phyloP scores from a whole-genome alignment of 2,797 vertebrate genomes.

The Clamator glandarius region DNA sequence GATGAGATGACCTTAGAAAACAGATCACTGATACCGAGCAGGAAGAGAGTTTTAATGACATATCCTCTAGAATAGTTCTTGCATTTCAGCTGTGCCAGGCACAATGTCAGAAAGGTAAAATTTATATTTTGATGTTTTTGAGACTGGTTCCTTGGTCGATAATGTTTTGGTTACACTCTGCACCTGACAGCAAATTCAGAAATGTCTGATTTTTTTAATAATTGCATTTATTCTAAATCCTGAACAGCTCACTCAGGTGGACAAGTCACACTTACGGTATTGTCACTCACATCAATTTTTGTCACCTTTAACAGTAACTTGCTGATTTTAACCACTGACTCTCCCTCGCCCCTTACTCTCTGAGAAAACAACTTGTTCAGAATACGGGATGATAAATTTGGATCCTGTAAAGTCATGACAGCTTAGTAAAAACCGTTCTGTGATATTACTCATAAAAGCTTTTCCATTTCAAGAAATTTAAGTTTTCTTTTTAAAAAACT shows the following conservation, averaged over 20 bases:
- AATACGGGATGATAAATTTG: slow-evolving; percentile 67
- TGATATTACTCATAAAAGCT: slow-evolving; percentile 67
- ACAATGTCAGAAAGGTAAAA: neutral
- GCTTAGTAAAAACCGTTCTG: slow-evolving; percentile 67
- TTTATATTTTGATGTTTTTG: neutral
- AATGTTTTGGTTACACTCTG: neutral
- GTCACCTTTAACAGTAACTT: slow-evolving; percentile 67
- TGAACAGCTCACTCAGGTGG: neutral
- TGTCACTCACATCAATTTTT: slow-evolving; percentile 35
- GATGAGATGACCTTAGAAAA: slow-evolving; percentile 1
- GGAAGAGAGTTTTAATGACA: neutral
- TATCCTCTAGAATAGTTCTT: neutral
- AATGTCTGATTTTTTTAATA: slow-evolving; percentile 25
- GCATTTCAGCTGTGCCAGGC: neutral
- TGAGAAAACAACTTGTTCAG: slow-evolving; percentile 65
- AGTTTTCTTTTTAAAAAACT: slow-evolving; percentile 44
- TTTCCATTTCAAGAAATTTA: slow-evolving; percentile 66
- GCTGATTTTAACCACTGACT: slow-evolving; percentile 64
- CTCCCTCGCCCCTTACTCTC: slow-evolving; percentile 8
- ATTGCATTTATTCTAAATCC: slow-evolving; percentile 46
- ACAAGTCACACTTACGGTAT: slow-evolving; percentile 32
- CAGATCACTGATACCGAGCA: neutral
- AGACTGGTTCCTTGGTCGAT: neutral
- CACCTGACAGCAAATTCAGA: slow-evolving; percentile 23
- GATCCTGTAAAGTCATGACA: slow-evolving; percentile 73